Conservation (phyloP, 2,113 vertebrate genomes). For the Australoheros scitulus region DNA sequence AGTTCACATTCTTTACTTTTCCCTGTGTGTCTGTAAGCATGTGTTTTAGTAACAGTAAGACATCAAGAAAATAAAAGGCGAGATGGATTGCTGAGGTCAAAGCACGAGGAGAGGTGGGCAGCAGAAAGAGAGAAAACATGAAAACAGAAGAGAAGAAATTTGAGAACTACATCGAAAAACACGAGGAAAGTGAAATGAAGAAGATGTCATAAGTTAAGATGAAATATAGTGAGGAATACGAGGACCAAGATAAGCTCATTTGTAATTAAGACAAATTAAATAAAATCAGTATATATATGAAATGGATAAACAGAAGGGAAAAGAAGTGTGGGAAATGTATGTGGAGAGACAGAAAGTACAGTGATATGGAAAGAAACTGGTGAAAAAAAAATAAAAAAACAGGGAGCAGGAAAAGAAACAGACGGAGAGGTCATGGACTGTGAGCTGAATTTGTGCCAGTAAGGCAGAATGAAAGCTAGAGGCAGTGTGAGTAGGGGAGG, state of each 20-base stretch:
- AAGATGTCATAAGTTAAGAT: neutral
- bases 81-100: constrained; percentile 35
- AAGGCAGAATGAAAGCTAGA: constrained; percentile 35
- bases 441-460: constrained; percentile 32
- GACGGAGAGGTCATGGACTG: constrained; percentile 37
- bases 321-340: neutral
- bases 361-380: neutral
- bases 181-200: neutral
- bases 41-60: constrained; percentile 28
- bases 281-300: neutral
- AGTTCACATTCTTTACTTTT: constrained; percentile 26
- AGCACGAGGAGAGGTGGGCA: constrained; percentile 2
- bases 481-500: neutral
- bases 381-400: neutral
- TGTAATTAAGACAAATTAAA: neutral
- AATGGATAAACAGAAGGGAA: neutral
- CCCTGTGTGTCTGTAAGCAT: neutral
- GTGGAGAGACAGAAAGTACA: neutral
- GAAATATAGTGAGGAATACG: neutral
- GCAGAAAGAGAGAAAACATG: constrained; percentile 21
- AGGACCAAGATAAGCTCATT: neutral
- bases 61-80: constrained; percentile 49
- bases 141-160: constrained; percentile 30
- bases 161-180: constrained; percentile 10
- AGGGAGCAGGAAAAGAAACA: constrained; percentile 12